Base-by-base conservation (phyloP, 1,140 invertebrate species). In the Drosophila bocki region DNA sequence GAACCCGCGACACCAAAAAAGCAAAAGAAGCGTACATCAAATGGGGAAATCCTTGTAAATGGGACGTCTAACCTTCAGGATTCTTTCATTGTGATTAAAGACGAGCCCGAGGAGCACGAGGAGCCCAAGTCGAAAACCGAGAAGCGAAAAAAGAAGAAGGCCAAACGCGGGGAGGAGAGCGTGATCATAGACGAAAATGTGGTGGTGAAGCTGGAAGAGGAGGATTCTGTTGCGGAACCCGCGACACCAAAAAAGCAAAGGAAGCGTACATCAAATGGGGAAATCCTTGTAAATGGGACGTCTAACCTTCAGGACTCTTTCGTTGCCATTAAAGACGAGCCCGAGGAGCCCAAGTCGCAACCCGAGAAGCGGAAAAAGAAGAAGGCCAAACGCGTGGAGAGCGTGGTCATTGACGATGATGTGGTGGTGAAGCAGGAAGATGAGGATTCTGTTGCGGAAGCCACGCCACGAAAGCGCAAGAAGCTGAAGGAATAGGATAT, bases 1-100 rank as follows among this genome's bases (percentile, higher is more conserved):
- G 61, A 54, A 17, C 13, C 33, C 1, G 9, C 4, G 3, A 19
- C 19, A 11, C 2, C 12, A 0, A 54, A 35, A 22, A 48, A 72
- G 17, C 17, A 47, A 13, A 57, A 58, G 19, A 71, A 70, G 26
- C 50, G 17, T 3, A 48, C 33, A 26, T 37, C 42, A 53, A 47
- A 53, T 32, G 22, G 29, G 6, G n/a, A 65, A 13, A 15, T 35
- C 3, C 33, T 7, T 7, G 11, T 15, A 19, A 68, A 53, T 45
- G 48, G 22, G 3, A 2, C 7, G 1, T n/a, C 8, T 9, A n/a
- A 3, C 5, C 3, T 4, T 17, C 13, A 17, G n/a, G 37, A 13
- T 17, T 22, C 17, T 7, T 2, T 33, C n/a, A 19, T 47, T 33
- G 1, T 7, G 3, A 26, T 64, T 1, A 32, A 64, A 7, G n/a